Base-by-base conservation (phyloP, 1,140 invertebrate genomes). In the Zaprionus ornatus region DNA sequence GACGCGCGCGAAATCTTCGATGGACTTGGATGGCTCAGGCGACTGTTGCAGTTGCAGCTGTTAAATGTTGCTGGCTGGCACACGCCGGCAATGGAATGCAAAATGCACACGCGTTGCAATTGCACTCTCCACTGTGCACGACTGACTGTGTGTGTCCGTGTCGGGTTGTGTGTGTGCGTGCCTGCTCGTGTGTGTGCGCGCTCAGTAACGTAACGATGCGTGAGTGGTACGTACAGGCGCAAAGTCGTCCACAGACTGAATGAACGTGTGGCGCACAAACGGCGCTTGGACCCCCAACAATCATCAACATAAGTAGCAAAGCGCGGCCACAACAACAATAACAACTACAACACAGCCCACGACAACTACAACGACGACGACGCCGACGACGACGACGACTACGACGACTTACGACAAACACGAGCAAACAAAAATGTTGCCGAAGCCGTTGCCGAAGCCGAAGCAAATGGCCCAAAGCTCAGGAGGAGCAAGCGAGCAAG, bases 211-310 rank as follows among this genome's bases (percentile, higher is more conserved):
- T 67, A 52, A 73, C 74, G 69, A 63, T 67, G 74, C 74, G 74
- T 77, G 74, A 73, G 80, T 79, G 81, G 84, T 90, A 76, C 84
- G 85, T 85, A 90, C 85, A 85, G 85, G 84, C 86, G 85, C 81
- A 88, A 88, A 73, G 85, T 85, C 81, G 82, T 84, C 74, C 74
- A 82, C 78, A 80, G 86, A 84, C 81, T 88, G 85, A 88, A 88
- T 88, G 85, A 88, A 90, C 85, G 85, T 90, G 85, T 76, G 78
- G 85, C 85, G 84, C 84, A 88, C 84, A 80, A 85, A 88, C 81
- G 85, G 81, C 85, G 85, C 84, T 88, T 90, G 85, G 85, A 88
- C 85, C 83, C 83, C 82, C 83, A 86, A 84, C 83, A 86, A 79
- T 85, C 82, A 85, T 85, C 78, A 84, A 79, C 84, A 87, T 87